Base-by-base conservation (phyloP, 1,140 invertebrate genomes). In the Xylocopa sonorina region DNA sequence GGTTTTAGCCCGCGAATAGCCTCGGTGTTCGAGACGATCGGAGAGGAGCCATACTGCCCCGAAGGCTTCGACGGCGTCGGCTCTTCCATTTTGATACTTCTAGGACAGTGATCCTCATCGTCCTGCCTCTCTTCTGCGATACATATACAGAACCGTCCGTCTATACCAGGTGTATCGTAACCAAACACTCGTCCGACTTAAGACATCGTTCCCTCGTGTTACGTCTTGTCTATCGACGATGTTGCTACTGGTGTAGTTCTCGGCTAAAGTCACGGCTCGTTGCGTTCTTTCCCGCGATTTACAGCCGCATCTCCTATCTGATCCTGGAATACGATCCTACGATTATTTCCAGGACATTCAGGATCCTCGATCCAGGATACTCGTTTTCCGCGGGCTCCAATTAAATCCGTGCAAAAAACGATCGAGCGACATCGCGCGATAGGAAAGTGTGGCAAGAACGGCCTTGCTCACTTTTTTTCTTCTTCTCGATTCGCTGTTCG, bases 401-500 rank as follows among this genome's bases (percentile, higher is more conserved):
- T 85, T 84, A 84, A 55, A 83, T 58, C 50, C 43, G 48, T 24
- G 53, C 77, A 43, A 41, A 64, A n/a, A 81, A 60, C 71, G 71
- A 71, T 67, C 60, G 55, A 41, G 41, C 64, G 66, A 80, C 63
- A n/a, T 75, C 51, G 24, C n/a, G 57, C 69, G 55, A 53, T 71
- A 79, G 83, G 74, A 82, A 73, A 73, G 74, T n/a, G n/a, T n/a
- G 77, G 78, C 66, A 81, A n/a, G 83, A 81, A 82, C 85, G 85
- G 64, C 87, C 85, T 89, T 89, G 86, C 87, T 72, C 53, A 80
- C 75, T 84, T 88, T 88, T 88, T 87, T 38, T 69, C 83, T 88
- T 88, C 88, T 87, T 38, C 64, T 79, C 78, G 74, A 76, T 83
- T 87, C 82, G 83, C 76, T 81, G 80, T 84, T 87, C 63, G 77